Percentiles rank a stretch among this genome's conserved stretches.
Conservation (phyloP, 1,140 invertebrate species). For the Scaptomyza montana region DNA sequence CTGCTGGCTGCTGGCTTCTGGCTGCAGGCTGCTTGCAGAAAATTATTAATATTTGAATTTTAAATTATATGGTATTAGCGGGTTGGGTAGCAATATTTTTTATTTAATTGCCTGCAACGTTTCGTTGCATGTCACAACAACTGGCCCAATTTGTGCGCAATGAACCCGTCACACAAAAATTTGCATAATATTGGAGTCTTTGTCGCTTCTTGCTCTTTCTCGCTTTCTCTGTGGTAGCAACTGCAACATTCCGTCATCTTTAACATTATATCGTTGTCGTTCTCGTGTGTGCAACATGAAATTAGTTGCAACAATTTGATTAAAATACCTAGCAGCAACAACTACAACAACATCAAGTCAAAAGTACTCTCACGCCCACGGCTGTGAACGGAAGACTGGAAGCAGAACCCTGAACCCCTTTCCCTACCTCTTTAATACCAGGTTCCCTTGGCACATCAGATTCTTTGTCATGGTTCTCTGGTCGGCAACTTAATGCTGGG, state of each 20-base stretch:
- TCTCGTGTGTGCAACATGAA: conserved; percentile 53
- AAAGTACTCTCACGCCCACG: conserved; percentile 68
- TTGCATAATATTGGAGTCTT: conserved; percentile 43
- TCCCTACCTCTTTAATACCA: neutral
- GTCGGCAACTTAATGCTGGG: conserved; percentile 11
- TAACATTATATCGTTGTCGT: neutral
- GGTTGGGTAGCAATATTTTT: neutral
- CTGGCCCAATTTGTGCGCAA: conserved; percentile 76
- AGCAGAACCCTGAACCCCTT: conserved; percentile 20
- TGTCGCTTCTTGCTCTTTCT: neutral
- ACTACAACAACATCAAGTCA: conserved; percentile 8
- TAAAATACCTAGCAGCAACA: conserved; percentile 29
- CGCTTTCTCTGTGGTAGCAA: neutral
- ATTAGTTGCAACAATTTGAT: conserved; percentile 69
- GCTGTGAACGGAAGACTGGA: conserved; percentile 25
- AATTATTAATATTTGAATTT: conserved; percentile 2
- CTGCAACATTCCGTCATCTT: conserved; percentile 6
- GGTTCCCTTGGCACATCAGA: conserved; percentile 36
- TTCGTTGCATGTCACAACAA: conserved; percentile 56
- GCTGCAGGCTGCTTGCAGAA: neutral
- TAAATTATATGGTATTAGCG: neutral
- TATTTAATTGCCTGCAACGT: conserved; percentile 50
- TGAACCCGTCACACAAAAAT: conserved; percentile 58
- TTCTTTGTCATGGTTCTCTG: conserved; percentile 44
- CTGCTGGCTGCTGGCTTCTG: neutral